A percentile compares a stretch with the other conserved stretches of the same genome.
Conservation (phyloP, 2,797 vertebrate genomes). For the Remorina albescens region DNA sequence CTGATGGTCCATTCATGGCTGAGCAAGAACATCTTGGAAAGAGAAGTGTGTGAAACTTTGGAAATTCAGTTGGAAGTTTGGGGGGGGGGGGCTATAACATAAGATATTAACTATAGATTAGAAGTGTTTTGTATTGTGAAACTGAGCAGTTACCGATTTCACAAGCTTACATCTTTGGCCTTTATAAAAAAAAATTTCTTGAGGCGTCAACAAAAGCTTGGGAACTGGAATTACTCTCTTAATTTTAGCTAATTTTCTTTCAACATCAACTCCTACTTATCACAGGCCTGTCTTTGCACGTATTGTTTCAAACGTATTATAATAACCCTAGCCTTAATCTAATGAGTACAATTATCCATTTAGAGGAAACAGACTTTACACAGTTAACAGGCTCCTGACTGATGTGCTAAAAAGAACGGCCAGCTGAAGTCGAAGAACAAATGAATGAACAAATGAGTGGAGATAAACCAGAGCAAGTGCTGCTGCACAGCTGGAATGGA, state of each 20-base stretch:
- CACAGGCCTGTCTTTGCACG: not conserved
- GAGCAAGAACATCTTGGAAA: not conserved
- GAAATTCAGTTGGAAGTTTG: not conserved
- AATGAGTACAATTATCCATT: conserved; percentile 28
- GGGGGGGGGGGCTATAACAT: too few relatives aligned
- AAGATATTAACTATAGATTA: too few relatives aligned
- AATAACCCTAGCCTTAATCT: too few relatives aligned
- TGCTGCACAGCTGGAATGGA: conserved; percentile 58
- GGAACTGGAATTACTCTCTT: not conserved
- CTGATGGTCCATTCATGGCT: not conserved
- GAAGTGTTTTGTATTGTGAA: too few relatives aligned
- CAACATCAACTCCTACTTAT: conserved; percentile 6
- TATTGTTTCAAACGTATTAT: conserved; percentile 15
- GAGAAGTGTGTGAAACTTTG: not conserved
- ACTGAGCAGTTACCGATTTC: too few relatives aligned
- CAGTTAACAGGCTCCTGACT: conserved; percentile 24
- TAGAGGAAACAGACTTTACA: conserved; percentile 24
- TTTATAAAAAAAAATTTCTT: too few relatives aligned
- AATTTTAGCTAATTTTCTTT: too few relatives aligned
- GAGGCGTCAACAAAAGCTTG: not conserved
- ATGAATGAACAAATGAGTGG: conserved; percentile 61
- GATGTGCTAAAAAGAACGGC: conserved; percentile 26
- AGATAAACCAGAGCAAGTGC: conserved; percentile 61
- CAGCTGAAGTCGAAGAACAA: conserved; percentile 32
- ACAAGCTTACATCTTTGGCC: not conserved